Conservation (phyloP, 2,888 invertebrate species). For the Helicoverpa assulta region DNA sequence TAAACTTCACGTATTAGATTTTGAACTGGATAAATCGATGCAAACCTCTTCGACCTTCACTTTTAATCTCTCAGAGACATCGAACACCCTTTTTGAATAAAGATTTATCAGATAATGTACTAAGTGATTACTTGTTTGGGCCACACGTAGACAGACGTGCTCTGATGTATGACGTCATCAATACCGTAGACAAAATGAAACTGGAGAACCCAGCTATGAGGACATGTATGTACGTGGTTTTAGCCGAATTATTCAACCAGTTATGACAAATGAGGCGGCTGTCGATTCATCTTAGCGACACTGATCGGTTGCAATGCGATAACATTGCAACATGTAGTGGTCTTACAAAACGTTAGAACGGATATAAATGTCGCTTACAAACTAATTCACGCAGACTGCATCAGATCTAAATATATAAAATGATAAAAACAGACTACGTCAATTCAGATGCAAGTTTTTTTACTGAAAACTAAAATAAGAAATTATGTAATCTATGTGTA, state of each 20-base stretch:
- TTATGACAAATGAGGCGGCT: slow-evolving; percentile 21
- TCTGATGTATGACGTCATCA: slow-evolving; percentile 7
- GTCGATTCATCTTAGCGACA: slow-evolving; percentile 18
- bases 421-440: not conserved
- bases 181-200: slow-evolving; percentile 1
- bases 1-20: slow-evolving; percentile 8
- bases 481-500: not conserved
- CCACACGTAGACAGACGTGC: too few relatives aligned
- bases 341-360: not conserved
- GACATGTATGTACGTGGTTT: not conserved
- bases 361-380: too few relatives aligned
- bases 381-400: too few relatives aligned
- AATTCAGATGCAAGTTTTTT: not conserved
- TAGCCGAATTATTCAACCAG: slow-evolving; percentile 7
- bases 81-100: not conserved
- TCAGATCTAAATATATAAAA: not conserved
- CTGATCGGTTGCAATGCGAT: slow-evolving; percentile 6
- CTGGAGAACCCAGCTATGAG: not conserved
- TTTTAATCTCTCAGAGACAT: too few relatives aligned
- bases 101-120: not conserved
- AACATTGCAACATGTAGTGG: not conserved
- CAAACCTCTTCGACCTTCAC: not conserved
- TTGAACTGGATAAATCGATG: slow-evolving; percentile 1
- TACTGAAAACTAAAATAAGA: not conserved
- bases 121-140: not conserved